phyloP scores from a whole-genome alignment of 2,113 vertebrate genomes.

The Piprites chloris region DNA sequence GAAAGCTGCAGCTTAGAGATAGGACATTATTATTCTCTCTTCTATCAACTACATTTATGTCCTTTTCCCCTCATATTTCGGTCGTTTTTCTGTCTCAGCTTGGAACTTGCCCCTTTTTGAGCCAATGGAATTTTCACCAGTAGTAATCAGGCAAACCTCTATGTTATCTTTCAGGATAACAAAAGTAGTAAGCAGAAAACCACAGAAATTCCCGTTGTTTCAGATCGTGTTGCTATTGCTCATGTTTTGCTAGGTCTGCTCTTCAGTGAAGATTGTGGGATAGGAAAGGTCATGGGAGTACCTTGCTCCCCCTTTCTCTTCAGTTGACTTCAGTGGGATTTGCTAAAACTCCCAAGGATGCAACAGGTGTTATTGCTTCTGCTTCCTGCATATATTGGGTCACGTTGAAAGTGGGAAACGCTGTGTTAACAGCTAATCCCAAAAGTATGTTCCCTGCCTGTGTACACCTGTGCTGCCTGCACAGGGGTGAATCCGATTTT shows the following conservation, averaged over 20 bases:
- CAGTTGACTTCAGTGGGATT: not conserved
- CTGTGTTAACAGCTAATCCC: not conserved
- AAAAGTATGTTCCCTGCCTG: not conserved
- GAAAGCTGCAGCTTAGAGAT: not conserved
- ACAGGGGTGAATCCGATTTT: not conserved
- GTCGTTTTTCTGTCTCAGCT: not conserved
- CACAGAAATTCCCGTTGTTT: not conserved
- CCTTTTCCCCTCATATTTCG: not conserved
- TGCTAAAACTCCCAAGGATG: not conserved
- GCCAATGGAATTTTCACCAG: not conserved
- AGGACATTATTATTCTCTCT: not conserved
- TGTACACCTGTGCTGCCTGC: accelerated
- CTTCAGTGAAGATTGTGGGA: not conserved
- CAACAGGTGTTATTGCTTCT: not conserved
- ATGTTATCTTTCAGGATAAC: not conserved
- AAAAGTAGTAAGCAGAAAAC: not conserved
- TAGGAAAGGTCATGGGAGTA: not conserved
- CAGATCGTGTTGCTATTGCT: not conserved
- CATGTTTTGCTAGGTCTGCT: not conserved
- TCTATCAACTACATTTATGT: not conserved
- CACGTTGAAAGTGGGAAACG: not conserved
- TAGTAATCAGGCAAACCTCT: not conserved
- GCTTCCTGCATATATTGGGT: not conserved
- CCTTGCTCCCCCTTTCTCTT: not conserved
- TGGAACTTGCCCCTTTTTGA: not conserved